phyloP scores from a whole-genome alignment of 2,797 vertebrate species.

The Craterocephalus amniculus region DNA sequence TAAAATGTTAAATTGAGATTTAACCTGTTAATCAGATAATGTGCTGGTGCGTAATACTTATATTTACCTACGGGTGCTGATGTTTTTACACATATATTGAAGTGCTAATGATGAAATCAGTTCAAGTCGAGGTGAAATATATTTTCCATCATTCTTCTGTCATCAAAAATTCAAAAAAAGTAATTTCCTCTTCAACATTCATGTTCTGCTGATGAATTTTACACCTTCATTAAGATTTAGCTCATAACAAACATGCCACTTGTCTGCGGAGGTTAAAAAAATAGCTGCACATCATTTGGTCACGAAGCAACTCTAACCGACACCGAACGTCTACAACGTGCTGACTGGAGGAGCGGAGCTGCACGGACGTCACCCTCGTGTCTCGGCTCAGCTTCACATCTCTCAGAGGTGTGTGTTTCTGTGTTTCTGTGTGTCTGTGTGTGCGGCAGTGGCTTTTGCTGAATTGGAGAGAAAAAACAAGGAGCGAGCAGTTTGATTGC shows the following conservation, averaged over 20 bases:
- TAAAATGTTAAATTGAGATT: slow-evolving; percentile 1
- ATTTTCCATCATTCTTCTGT: slow-evolving; percentile 36
- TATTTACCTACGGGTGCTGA: background rate
- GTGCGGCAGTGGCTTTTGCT: slow-evolving; percentile 57
- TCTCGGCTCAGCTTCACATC: background rate
- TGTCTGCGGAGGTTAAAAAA: too few relatives aligned
- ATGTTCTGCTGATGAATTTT: slow-evolving; percentile 7
- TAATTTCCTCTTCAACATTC: slow-evolving; percentile 14
- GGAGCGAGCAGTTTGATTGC: slow-evolving; percentile 25
- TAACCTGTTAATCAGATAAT: background rate
- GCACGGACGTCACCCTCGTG: slow-evolving; percentile 3
- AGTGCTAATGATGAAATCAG: background rate
- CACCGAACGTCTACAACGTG: slow-evolving; percentile 11
- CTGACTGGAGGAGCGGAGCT: background rate
- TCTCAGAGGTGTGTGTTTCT: slow-evolving; percentile 4
- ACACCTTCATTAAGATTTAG: slow-evolving; percentile 4
- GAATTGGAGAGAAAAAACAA: slow-evolving; percentile 7
- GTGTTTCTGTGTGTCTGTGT: too few relatives aligned
- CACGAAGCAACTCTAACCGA: slow-evolving; percentile 62
- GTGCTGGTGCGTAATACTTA: background rate
- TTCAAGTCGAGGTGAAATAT: slow-evolving; percentile 1
- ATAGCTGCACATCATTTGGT: slow-evolving; percentile 75
- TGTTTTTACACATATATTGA: background rate
- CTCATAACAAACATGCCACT: slow-evolving; percentile 64
- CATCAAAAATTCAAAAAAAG: slow-evolving; percentile 1